Evolutionary conservation across 2,888 invertebrate species (phyloP), one percentile per base, ranked within the genome.

Genomic region (Drosophila flavopinicola): DNA sequence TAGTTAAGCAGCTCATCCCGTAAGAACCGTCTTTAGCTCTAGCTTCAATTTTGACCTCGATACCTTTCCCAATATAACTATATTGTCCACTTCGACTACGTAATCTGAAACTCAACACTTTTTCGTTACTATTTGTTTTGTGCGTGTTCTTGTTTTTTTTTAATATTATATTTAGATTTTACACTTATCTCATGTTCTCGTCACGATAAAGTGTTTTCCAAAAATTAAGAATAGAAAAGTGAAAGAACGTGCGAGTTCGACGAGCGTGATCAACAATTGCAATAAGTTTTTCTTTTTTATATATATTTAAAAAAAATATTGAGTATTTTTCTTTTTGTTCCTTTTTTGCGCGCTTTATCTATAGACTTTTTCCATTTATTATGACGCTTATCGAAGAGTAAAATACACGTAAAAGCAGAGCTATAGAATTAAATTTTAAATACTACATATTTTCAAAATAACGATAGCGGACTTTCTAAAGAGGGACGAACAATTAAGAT

Each of bases 361-460:
- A 45, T 41, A 53, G 17, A 42, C 32, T 52, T 24, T 68, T 75
- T 75, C 75, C 72, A 72, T 56, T 75, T 54, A 47, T 58, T 17
- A 75, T 72, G 71, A 75, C 71, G 75, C 72, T 72, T 72, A 75
- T 70, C 42, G 35, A 57, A 27, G 32, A 51, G 35, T 51, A 32
- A 48, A 52, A 58, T 67, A 44, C 11, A 37, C 41, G 45, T 53
- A 53, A 74, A 61, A 75, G 54, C 71, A 65, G 59, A 85, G 71
- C 64, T 85, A 64, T 73, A 83, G 57, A 76, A 61, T 52, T 51
- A 54, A 17, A 39, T 75, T 75, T 76, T 44, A 45, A 52, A 37
- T 57, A 11, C 49, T 37, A 52, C 45, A 64, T 24, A 51, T 61
- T 79, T 67, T 38, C 45, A 53, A 60, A 35, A 27, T 57, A 45